Evolutionary conservation across 2,797 vertebrate species (phyloP).

Genomic region (Acropternis orthonyx): DNA sequence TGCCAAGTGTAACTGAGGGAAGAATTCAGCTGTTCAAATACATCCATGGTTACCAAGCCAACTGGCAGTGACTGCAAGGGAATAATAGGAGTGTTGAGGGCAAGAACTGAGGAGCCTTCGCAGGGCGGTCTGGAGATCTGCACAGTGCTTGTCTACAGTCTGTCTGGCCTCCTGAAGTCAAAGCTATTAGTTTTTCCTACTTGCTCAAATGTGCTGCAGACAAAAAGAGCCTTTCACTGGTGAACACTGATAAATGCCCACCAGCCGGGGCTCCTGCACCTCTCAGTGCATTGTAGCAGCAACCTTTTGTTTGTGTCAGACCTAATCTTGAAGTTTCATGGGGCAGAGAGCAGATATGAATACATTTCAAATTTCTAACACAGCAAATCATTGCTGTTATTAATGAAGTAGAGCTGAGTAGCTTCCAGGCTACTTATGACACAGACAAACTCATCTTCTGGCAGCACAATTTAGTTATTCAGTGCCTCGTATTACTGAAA

Average conservation of each 20-base stretch:
- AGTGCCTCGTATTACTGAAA: background rate
- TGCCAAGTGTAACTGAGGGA: constrained; percentile 65
- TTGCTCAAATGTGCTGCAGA: background rate
- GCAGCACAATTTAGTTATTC: background rate
- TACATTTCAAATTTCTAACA: background rate
- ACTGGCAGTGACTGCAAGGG: constrained; percentile 39
- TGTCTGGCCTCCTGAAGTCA: constrained; percentile 50
- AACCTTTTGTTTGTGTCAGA: background rate
- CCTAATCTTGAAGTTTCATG: background rate
- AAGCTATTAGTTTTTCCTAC: constrained; percentile 40
- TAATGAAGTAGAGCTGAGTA: background rate
- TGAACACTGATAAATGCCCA: background rate
- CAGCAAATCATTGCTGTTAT: background rate
- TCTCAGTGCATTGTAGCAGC: background rate
- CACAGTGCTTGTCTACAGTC: background rate
- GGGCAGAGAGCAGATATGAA: background rate
- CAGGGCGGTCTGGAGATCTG: background rate
- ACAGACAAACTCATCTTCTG: background rate
- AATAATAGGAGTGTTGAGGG: constrained; percentile 66
- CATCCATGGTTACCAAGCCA: constrained; percentile 41
- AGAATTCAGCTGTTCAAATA: constrained; percentile 60
- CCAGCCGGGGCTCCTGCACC: background rate
- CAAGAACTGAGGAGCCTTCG: constrained; percentile 34
- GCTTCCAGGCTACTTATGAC: background rate
- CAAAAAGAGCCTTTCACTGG: constrained; percentile 36